phyloP scores from a whole-genome alignment of 2,888 invertebrate species.

The Spodoptera exigua region DNA sequence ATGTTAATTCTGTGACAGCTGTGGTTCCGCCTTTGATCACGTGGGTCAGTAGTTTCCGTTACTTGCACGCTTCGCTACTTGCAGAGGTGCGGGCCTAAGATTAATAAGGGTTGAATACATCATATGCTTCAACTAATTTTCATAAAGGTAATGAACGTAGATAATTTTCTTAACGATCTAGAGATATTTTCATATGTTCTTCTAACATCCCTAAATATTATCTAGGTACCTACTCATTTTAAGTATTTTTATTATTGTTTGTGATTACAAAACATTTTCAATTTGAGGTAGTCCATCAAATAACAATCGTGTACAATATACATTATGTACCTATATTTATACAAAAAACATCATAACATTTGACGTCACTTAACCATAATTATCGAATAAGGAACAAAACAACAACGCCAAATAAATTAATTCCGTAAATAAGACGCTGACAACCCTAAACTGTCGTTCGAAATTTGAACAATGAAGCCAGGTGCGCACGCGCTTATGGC shows the following conservation, averaged over 20 bases:
- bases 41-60: constrained; percentile 62
- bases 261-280: no score
- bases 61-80: constrained; percentile 60
- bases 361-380: constrained; percentile 34
- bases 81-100: constrained; percentile 60
- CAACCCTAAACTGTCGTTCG: constrained; percentile 55
- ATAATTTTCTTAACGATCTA: no score
- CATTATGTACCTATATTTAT: no score
- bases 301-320: no score
- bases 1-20: constrained; percentile 44
- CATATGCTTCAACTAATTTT: constrained; percentile 4
- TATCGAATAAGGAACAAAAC: constrained; percentile 1
- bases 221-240: no score
- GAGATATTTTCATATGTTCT: no score
- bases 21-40: constrained; percentile 47
- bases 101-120: constrained; percentile 34
- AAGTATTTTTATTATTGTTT: no score
- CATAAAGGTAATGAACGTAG: background rate
- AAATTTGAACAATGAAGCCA: constrained; percentile 67
- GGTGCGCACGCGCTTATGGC: constrained; percentile 65
- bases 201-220: no score
- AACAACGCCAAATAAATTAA: constrained; percentile 33
- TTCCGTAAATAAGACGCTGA: constrained; percentile 31
- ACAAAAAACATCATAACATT: no score
- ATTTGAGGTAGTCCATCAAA: no score